Base-by-base conservation (phyloP, 2,888 invertebrate genomes). In the Muscina levida region DNA sequence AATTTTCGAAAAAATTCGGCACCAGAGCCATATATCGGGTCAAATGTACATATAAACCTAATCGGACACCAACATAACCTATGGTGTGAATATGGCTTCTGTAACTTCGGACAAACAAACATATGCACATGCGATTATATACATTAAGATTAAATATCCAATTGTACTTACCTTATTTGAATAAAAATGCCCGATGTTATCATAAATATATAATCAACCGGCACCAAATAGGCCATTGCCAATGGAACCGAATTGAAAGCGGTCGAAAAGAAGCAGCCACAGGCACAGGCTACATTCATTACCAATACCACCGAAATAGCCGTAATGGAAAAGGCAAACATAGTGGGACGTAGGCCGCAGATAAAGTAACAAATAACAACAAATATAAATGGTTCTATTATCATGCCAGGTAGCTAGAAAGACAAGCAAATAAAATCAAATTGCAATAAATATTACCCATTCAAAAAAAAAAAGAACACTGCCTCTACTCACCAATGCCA, bases 251-350 rank as follows among this genome's bases (percentile, higher is more conserved):
- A 95, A 44, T 95, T 95, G 87, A 96, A 97, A 0, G 95, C 94
- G 44, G 95, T 95, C 0, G 97, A 96, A 89, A 97, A 97, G 89
- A 97, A 95, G 65, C 94, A 94, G 94, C 97, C 97, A 88, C 96
- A 97, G 37, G 97, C 95, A 46, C 95, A 94, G n/a, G 97, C 95
- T 5, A 96, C 95, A 87, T 96, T 97, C 90, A 96, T 94, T 57
- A 96, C 96, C 84, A 97, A 89, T 81, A 95, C 93, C n/a, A 95
- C 92, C 19, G 95, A 91, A 78, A 95, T 89, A 31, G 94, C 91
- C 0, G 96, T 95, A 85, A 94, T 92, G 1, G 93, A 88, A 87
- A 95, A 95, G 8, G 95, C 95, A 87, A 94, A 93, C 11, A 92
- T 82, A 0, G 94, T 93, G 65, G 92, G 89, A 65, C 95, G 91